Evolutionary conservation across 53 echinoderm and acorn worm genomes (phyloP), one percentile per base, ranked within the genome.

Genomic region (Zoroaster sp.): DNA sequence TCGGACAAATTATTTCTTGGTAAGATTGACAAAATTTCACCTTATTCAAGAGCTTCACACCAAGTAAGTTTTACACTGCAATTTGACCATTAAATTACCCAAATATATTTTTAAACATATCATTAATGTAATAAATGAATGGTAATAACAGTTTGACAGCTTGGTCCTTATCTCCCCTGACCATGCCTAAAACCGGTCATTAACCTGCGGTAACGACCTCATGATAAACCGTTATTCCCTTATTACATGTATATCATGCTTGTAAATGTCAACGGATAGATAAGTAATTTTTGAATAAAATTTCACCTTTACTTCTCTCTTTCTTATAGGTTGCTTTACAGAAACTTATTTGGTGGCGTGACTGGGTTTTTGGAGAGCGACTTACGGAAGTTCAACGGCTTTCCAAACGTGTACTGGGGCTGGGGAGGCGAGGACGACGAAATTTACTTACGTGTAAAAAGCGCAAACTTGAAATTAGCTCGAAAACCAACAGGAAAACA

Each of bases 361-460:
- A 93, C 93, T 8, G 96, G 96, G 34, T 78, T 96, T 15, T 93
- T 91, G 0, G 71, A 67, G 28, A 80, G 88, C 3, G 91, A 96
- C 51, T 91, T 96, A 33, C 75, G 33, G 9, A 38, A 40, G 15
- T 93, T 96, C n/a, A 96, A 96, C 66, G 96, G 96, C 20, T 93
- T 94, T 25, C 94, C 96, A 37, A 96, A 96, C 51, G 94, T 96
- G 23, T 96, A 94, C 87, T 96, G 96, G 96, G 96, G 96, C 14
- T 96, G 96, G 96, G 96, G 96, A 10, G 96, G 96, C 2, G 96
- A 96, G 72, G 96, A 96, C 47, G 96, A 96, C 37, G 96, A 96
- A 63, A 94, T 96, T 1, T 93, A 86, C 90, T 49, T 88, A 33
- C 54, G 96, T 8, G 89, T 94, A 4, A 91, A 86, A 75, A 83